A percentile compares a stretch with the other conserved stretches of the same genome.
Evolutionary conservation across 2,113 vertebrate genomes (phyloP).

Genomic region (Ciconia stormi): DNA sequence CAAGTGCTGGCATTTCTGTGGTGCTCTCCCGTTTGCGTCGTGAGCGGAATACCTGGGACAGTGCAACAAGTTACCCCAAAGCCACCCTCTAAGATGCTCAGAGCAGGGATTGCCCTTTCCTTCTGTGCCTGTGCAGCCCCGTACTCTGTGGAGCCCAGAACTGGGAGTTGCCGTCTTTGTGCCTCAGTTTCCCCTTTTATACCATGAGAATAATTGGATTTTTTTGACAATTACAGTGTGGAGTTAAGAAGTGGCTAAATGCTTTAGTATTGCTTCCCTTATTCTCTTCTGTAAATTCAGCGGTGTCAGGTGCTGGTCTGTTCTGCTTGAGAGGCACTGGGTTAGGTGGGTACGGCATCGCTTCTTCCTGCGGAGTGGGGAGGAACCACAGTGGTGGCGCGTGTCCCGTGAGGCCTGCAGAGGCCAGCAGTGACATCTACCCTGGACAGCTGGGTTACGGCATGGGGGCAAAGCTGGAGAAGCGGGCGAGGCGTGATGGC

Average conservation of each 20-base stretch:
- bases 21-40: too few relatives aligned
- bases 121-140: background rate
- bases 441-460: background rate
- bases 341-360: too few relatives aligned
- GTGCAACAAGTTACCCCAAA: background rate
- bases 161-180: background rate
- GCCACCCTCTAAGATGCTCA: too few relatives aligned
- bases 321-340: background rate
- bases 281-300: background rate
- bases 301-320: background rate
- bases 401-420: background rate
- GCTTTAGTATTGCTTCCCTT: background rate
- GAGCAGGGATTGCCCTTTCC: background rate
- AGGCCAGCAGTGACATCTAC: background rate
- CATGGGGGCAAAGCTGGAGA: background rate
- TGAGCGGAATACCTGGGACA: background rate
- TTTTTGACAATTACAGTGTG: background rate
- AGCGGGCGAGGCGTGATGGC: background rate
- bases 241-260: background rate
- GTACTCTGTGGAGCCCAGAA: fast-evolving
- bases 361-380: background rate
- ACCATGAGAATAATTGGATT: too few relatives aligned
- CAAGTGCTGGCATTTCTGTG: background rate
- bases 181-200: background rate
- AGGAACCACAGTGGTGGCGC: background rate